Conservation (phyloP, 2,797 vertebrate species). For the Thalassophryne amazonica region DNA sequence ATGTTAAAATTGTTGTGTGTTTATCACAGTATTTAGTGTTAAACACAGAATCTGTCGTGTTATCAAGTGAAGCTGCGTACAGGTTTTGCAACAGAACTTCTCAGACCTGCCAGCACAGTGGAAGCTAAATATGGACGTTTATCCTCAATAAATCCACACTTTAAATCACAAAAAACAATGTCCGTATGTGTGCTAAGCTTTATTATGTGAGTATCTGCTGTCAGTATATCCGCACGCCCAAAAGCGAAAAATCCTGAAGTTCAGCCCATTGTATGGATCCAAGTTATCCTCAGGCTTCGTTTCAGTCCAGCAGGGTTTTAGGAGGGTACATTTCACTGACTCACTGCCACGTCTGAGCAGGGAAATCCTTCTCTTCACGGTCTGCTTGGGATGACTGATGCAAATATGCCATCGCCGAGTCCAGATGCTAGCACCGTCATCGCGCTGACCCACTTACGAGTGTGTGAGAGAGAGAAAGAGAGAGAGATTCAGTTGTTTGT, state of each 20-base stretch:
- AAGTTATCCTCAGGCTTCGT: conserved; percentile 53
- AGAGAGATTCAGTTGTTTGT: conserved; percentile 41
- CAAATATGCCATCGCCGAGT: conserved; percentile 76
- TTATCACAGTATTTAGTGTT: not conserved
- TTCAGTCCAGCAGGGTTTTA: conserved; percentile 55
- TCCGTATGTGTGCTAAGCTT: conserved; percentile 5
- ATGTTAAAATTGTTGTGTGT: too few relatives aligned
- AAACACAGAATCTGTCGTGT: not conserved
- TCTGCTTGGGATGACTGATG: conserved; percentile 78
- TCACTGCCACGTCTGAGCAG: conserved; percentile 73
- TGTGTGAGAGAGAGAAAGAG: not conserved
- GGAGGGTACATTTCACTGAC: conserved; percentile 70
- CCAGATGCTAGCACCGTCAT: conserved; percentile 73
- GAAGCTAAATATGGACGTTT: not conserved
- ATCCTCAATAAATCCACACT: not conserved
- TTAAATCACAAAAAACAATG: conserved; percentile 11
- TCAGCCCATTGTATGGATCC: conserved; percentile 56
- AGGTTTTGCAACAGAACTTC: not conserved
- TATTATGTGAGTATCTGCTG: conserved; percentile 19
- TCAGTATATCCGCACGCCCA: conserved; percentile 33
- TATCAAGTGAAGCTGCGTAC: not conserved
- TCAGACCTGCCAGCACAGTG: not conserved
- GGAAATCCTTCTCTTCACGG: conserved; percentile 76
- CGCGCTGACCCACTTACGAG: conserved; percentile 65
- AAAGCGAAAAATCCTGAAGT: conserved; percentile 47